Conservation (phyloP, 1,140 invertebrate species). For the Drosophila erecta region DNA sequence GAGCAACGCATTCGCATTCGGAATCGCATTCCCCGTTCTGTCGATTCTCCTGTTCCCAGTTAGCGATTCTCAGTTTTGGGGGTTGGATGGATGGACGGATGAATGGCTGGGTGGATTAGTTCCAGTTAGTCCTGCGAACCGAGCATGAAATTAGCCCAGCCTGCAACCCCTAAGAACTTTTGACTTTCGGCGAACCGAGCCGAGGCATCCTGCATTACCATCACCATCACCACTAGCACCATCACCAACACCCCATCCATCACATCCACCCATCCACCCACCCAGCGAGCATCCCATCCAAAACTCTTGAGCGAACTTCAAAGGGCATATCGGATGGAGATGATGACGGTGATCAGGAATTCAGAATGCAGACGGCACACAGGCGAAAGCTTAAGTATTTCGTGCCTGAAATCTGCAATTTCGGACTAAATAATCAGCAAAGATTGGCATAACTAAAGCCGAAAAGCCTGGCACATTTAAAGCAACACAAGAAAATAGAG, state of each 20-base stretch:
- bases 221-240: neutral
- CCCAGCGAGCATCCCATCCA: neutral
- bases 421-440: constrained; percentile 16
- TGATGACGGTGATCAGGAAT: constrained; percentile 40
- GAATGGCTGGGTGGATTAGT: constrained; percentile 45
- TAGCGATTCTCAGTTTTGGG: constrained; percentile 1
- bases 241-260: neutral
- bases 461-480: constrained; percentile 3
- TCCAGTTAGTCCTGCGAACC: constrained; percentile 41
- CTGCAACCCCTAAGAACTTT: constrained; percentile 46
- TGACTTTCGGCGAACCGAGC: constrained; percentile 30
- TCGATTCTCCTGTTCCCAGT: neutral
- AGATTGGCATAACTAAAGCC: constrained; percentile 6
- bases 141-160: constrained; percentile 41
- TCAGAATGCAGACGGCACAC: constrained; percentile 29
- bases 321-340: constrained; percentile 29
- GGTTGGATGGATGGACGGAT: constrained; percentile 16
- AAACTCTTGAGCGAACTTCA: constrained; percentile 20
- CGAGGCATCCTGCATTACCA: constrained; percentile 12
- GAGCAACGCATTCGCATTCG: constrained; percentile 52
- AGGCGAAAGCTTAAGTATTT: constrained; percentile 33
- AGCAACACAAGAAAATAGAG: neutral
- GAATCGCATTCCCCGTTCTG: constrained; percentile 16
- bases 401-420: constrained; percentile 26
- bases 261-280: neutral